Evolutionary conservation across 2,113 vertebrate genomes (phyloP), one percentile per base, ranked within the genome.

Genomic region (Vanacampus margaritifer): DNA sequence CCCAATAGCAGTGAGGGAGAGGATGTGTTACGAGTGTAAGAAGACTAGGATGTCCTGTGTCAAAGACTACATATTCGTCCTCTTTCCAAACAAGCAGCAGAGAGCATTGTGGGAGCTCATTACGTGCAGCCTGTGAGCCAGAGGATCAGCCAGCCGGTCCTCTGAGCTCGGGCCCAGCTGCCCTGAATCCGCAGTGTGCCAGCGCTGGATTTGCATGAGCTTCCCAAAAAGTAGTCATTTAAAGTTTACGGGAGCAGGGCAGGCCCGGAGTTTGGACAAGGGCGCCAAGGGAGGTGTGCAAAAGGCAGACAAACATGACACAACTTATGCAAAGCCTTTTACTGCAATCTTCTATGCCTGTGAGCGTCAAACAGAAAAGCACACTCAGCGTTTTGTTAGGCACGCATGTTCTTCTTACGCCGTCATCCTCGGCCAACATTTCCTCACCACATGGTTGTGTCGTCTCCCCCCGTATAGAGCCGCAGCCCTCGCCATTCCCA

Each of bases 401-500:
- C 23, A 1, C 51, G 26, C 51, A 6, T 54, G 51, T 54, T 54
- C 51, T 58, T 82, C 66, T 78, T 71, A 57, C 72, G 83, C 56
- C 67, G 65, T 71, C 5, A 45, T 63, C 67, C 64, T 59, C 13
- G 51, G 81, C 78, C 43, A 81, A 85, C 68, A 68, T 88, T 80
- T 64, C 77, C 59, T 77, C 69, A 37, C 71, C 83, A 43, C 79
- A 28, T 21, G 61, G 71, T 79, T 53, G 13, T 71, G 74, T 64
- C 37, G 7, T 3, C 41, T 35, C 26, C 17, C 26, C 75, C 28
- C 56, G 28, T 5, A 19, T 86, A 99, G 97, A 97, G 95, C 32
- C 94, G 97, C 76, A 98, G 96, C 81, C 96, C 97, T 5, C 89
- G 96, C 43, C 97, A 99, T 75, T 93, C 96, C 71, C 97, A 98